Evolutionary conservation across 1,140 invertebrate species (phyloP).

Genomic region (Macrobrachium nipponense): DNA sequence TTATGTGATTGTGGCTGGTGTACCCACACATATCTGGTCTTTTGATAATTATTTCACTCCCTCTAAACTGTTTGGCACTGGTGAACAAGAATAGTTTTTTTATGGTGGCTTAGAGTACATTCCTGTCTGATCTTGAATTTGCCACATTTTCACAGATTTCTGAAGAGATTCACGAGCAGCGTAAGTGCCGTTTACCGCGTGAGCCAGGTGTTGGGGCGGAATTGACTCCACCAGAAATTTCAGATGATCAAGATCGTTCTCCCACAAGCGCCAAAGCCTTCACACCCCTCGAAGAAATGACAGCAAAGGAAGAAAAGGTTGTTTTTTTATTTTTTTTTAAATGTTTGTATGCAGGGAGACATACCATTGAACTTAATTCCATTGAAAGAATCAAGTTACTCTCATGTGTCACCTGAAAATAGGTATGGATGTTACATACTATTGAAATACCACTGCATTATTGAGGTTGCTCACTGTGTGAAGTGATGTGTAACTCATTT

Average conservation of each 20-base stretch:
- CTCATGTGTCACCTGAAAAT: no score
- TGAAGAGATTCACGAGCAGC: slow-evolving; percentile 72
- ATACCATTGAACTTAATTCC: no score
- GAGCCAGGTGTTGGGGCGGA: slow-evolving; percentile 93
- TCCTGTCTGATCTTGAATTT: not conserved
- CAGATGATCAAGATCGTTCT: slow-evolving; percentile 2
- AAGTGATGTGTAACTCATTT: no score
- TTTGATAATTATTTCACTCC: no score
- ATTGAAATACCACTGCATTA: no score
- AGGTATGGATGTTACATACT: no score
- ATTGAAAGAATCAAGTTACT: no score
- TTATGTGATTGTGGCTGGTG: no score
- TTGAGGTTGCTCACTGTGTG: no score
- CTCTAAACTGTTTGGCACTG: not conserved
- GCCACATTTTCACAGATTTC: slow-evolving; percentile 68
- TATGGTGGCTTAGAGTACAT: no score
- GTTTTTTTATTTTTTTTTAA: not conserved
- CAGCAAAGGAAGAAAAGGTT: slow-evolving; percentile 42
- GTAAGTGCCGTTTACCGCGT: slow-evolving; percentile 74
- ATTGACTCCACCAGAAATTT: slow-evolving; percentile 23
- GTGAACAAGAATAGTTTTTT: not conserved
- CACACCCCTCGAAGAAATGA: slow-evolving; percentile 28
- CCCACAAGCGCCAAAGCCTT: slow-evolving; percentile 29
- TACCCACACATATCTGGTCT: no score
- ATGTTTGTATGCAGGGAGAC: not conserved